These are phyloP conservation scores for Serripes groenlandicus DNA, from an alignment of 2,888 invertebrate genomes.

Conservation along the genomic window DNA sequence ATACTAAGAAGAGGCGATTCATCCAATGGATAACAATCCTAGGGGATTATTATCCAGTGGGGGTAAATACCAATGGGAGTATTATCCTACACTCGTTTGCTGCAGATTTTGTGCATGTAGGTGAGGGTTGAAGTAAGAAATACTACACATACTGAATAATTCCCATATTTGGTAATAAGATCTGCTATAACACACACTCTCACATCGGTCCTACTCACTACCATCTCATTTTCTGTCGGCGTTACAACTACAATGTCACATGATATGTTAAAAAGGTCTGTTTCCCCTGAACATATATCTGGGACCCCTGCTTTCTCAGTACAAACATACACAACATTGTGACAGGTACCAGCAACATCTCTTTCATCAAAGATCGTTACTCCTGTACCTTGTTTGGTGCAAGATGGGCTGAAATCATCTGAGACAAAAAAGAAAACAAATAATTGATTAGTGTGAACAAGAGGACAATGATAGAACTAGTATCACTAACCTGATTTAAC, in stretches of 20 bases:
- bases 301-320: slow-evolving; percentile 20
- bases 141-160: slow-evolving; percentile 18
- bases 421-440: neutral
- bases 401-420: slow-evolving; percentile 25
- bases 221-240: neutral
- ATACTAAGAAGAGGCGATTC: too few species aligned
- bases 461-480: neutral
- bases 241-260: slow-evolving; percentile 17
- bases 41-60: too few species aligned
- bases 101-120: too few species aligned
- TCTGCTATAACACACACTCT: slow-evolving; percentile 25
- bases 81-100: too few species aligned
- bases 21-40: too few species aligned
- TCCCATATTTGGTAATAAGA: slow-evolving; percentile 17
- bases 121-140: too few species aligned
- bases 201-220: slow-evolving; percentile 17
- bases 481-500: neutral
- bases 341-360: slow-evolving; percentile 17
- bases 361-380: slow-evolving; percentile 8
- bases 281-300: slow-evolving; percentile 24
- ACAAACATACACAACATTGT: slow-evolving; percentile 17
- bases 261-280: slow-evolving; percentile 24
- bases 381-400: neutral
- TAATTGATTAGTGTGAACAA: too few species aligned
- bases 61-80: too few species aligned